Conservation (phyloP, 2,113 vertebrate genomes). For the Centropus unirufus region DNA sequence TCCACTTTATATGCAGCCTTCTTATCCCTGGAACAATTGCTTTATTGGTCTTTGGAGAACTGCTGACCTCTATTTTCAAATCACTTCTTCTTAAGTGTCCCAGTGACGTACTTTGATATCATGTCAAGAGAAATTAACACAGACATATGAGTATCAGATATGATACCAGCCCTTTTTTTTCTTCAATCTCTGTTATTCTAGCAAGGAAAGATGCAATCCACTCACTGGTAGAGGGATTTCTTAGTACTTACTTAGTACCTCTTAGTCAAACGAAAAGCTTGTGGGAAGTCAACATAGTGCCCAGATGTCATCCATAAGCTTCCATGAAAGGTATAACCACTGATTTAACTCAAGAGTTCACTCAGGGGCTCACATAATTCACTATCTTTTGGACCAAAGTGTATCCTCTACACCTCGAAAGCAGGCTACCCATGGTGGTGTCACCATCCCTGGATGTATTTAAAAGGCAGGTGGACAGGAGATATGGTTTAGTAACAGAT, state of each 20-base stretch:
- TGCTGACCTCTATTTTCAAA: neutral
- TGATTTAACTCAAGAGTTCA: neutral
- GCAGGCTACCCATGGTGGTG: too few species aligned
- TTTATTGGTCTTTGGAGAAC: neutral
- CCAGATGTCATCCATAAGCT: neutral
- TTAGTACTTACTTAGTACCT: neutral
- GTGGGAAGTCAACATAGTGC: neutral
- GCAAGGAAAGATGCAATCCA: neutral
- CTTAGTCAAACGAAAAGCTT: neutral
- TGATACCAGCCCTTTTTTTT: neutral
- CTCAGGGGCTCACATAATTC: neutral
- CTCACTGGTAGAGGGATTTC: neutral
- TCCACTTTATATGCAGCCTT: neutral
- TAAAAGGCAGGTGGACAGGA: too few species aligned
- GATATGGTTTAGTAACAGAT: too few species aligned
- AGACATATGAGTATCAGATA: neutral
- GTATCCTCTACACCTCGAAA: neutral
- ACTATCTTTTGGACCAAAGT: neutral
- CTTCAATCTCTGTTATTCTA: neutral
- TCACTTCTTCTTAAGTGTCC: neutral
- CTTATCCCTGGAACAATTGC: neutral
- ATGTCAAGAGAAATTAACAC: neutral
- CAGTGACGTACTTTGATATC: neutral
- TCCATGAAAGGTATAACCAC: neutral
- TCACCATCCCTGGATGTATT: too few species aligned